These are phyloP conservation scores for Digitonthophagus gazella DNA, from an alignment of 2,888 invertebrate genomes.

Conservation along the genomic window DNA sequence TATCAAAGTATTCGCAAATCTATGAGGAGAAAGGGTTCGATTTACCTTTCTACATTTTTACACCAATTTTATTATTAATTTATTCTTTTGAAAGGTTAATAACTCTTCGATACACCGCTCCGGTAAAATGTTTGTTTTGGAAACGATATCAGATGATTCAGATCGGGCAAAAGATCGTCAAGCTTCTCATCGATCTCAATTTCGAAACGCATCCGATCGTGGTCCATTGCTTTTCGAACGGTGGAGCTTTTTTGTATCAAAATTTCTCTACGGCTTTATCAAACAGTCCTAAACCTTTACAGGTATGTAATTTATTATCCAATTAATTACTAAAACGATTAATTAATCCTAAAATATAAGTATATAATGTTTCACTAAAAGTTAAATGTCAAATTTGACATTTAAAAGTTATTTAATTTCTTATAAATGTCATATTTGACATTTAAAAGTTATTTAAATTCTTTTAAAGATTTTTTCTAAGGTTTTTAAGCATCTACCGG, in stretches of 20 bases:
- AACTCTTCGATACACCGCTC: slow-evolving; percentile 69
- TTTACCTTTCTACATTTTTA: slow-evolving; percentile 5
- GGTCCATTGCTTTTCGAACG: slow-evolving; percentile 74
- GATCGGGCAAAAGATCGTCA: slow-evolving; percentile 64
- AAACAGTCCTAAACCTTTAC: slow-evolving; percentile 54
- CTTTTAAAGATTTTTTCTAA: no score
- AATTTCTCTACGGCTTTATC: slow-evolving; percentile 63
- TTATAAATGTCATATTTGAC: no score
- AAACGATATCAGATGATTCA: slow-evolving; percentile 59
- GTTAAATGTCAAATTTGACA: no score
- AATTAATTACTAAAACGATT: no score
- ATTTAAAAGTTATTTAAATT: no score
- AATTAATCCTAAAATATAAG: no score
- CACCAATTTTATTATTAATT: not conserved
- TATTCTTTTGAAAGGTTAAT: slow-evolving; percentile 61
- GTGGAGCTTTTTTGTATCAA: slow-evolving; percentile 71
- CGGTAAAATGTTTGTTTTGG: slow-evolving; percentile 65
- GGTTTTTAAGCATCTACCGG: no score
- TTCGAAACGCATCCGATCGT: slow-evolving; percentile 70
- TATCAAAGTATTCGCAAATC: slow-evolving; percentile 75
- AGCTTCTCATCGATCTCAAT: slow-evolving; percentile 64
- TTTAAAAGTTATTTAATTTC: no score
- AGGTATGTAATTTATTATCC: slow-evolving; percentile 43
- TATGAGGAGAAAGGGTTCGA: slow-evolving; percentile 73
- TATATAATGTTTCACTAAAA: no score